phyloP scores from a whole-genome alignment of 2,113 vertebrate genomes.

The Sceloporus undulatus region DNA sequence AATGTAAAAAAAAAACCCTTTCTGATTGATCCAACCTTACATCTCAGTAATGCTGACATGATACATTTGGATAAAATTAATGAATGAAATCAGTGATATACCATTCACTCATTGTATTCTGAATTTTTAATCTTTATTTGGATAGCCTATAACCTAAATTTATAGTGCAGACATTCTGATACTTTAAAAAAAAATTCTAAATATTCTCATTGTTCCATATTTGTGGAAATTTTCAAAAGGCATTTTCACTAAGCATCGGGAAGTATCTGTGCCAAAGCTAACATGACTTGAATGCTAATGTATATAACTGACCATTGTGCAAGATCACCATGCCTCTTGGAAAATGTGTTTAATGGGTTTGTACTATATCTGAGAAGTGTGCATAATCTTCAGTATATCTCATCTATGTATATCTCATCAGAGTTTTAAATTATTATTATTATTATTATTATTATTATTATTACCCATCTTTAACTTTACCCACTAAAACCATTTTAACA shows the following conservation, averaged over 20 bases:
- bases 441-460: too few species aligned
- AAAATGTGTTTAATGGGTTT: too few species aligned
- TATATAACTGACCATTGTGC: too few species aligned
- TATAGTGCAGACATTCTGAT: too few species aligned
- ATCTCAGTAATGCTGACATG: slow-evolving; percentile 12
- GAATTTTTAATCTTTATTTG: background rate
- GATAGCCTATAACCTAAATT: background rate
- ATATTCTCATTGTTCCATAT: background rate
- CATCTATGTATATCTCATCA: too few species aligned
- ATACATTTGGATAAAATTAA: background rate
- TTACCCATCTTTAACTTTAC: too few species aligned
- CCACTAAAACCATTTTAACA: too few species aligned
- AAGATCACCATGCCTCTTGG: too few species aligned
- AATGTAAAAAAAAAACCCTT: background rate
- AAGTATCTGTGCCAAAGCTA: background rate
- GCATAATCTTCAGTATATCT: too few species aligned
- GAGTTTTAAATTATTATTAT: too few species aligned
- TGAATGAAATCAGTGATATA: background rate
- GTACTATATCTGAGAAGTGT: too few species aligned
- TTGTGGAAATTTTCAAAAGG: background rate
- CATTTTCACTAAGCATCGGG: background rate
- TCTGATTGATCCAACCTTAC: slow-evolving; percentile 7
- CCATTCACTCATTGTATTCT: background rate
- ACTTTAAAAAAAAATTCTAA: background rate
- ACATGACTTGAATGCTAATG: background rate